phyloP scores from a whole-genome alignment of 2,113 vertebrate genomes.

The Penelope pileata region DNA sequence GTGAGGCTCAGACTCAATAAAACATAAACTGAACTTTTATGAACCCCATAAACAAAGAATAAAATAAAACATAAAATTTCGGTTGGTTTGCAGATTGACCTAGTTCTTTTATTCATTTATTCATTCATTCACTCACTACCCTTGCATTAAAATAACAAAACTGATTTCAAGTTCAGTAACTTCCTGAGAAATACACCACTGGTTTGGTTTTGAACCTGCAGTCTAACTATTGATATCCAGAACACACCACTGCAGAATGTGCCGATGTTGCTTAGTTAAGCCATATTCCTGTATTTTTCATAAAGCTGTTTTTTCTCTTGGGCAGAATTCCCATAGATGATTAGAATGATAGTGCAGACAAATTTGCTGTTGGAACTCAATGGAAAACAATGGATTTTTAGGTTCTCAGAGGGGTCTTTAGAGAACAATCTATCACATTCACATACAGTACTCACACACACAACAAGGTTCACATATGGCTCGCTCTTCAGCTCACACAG shows the following conservation, averaged over 20 bases:
- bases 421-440: neutral
- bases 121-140: neutral
- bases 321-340: neutral
- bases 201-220: neutral
- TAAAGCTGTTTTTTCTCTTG: neutral
- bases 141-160: conserved; percentile 10
- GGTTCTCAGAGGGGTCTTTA: neutral
- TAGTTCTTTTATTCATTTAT: conserved; percentile 29
- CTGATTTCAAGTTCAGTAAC: neutral
- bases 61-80: conserved; percentile 44
- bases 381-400: neutral
- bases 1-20: conserved; percentile 5
- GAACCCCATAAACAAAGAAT: conserved; percentile 50
- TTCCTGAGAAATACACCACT: neutral
- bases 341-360: neutral
- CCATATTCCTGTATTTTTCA: neutral
- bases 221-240: neutral
- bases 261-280: neutral
- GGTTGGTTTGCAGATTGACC: conserved; percentile 11
- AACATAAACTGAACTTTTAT: conserved; percentile 65
- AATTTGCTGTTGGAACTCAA: neutral
- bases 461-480: fast-evolving
- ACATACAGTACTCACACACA: fast-evolving
- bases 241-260: neutral
- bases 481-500: neutral